A percentile compares a stretch with the other conserved stretches of the same genome.
phyloP scores from a whole-genome alignment of 2,888 invertebrate genomes.

The Leptura quadrifasciata region DNA sequence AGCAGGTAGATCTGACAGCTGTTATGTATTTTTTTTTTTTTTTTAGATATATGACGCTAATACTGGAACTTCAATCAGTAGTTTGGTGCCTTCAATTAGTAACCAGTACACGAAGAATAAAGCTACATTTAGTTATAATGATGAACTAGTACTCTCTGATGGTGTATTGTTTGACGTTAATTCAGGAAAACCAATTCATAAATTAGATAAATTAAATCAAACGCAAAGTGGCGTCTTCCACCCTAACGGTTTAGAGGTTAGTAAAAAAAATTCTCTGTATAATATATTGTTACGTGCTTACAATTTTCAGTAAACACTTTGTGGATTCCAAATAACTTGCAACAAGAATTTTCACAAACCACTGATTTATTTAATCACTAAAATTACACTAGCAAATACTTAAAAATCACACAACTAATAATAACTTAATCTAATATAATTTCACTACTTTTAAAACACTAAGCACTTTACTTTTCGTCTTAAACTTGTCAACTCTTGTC shows the following conservation, averaged over 20 bases:
- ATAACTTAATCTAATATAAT: too few relatives aligned
- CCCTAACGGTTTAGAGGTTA: slow-evolving; percentile 93
- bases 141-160: slow-evolving; percentile 95
- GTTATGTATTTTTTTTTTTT: slow-evolving; percentile 11
- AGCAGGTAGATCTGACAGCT: too few relatives aligned
- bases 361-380: too few relatives aligned
- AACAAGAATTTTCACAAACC: too few relatives aligned
- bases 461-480: too few relatives aligned
- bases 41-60: slow-evolving; percentile 90
- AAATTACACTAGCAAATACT: too few relatives aligned
- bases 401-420: too few relatives aligned
- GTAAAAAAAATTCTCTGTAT: neutral
- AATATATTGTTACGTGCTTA: too few relatives aligned
- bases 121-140: slow-evolving; percentile 95
- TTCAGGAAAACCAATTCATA: slow-evolving; percentile 92
- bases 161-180: slow-evolving; percentile 97
- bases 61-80: slow-evolving; percentile 84
- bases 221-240: slow-evolving; percentile 96
- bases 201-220: slow-evolving; percentile 98
- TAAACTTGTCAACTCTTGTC: too few relatives aligned
- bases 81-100: slow-evolving; percentile 86
- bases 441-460: too few relatives aligned
- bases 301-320: too few relatives aligned
- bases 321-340: too few relatives aligned
- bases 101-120: slow-evolving; percentile 96